These are phyloP conservation scores for Hippoglossus hippoglossus DNA, from an alignment of 2,797 vertebrate genomes.

Conservation along the genomic window DNA sequence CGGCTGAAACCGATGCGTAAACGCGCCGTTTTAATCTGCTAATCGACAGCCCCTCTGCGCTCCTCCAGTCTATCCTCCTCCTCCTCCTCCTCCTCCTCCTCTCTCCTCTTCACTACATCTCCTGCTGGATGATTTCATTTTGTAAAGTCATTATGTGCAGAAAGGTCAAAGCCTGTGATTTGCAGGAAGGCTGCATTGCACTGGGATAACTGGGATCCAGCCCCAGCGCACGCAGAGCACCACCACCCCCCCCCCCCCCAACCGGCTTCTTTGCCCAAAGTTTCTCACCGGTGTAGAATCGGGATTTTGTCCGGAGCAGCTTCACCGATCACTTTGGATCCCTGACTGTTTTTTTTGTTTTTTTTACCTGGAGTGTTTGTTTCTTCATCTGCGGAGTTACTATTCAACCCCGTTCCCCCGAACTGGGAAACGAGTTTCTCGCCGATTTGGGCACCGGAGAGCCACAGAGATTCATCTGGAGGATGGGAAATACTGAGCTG, in stretches of 20 bases:
- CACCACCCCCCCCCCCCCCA: background rate
- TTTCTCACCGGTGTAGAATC: conserved; percentile 72
- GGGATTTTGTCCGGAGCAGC: conserved; percentile 61
- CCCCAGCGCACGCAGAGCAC: conserved; percentile 8
- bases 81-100: conserved; percentile 12
- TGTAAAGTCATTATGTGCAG: conserved; percentile 74
- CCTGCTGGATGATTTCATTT: conserved; percentile 77
- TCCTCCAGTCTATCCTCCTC: conserved; percentile 32
- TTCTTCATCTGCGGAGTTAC: conserved; percentile 42
- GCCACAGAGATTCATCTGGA: conserved; percentile 49
- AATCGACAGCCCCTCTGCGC: conserved; percentile 62
- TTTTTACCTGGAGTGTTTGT: conserved; percentile 2
- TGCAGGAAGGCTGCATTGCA: conserved; percentile 59
- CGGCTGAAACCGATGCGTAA: conserved; percentile 51
- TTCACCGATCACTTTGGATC: conserved; percentile 41
- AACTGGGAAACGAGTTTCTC: conserved; percentile 72
- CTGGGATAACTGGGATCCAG: conserved; percentile 64
- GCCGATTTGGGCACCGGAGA: conserved; percentile 24
- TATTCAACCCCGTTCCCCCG: conserved; percentile 9
- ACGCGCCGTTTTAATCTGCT: conserved; percentile 49
- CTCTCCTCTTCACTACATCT: conserved; percentile 60
- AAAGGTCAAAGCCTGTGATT: conserved; percentile 71
- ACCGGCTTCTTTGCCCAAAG: conserved; percentile 67
- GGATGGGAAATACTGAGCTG: conserved; percentile 74
- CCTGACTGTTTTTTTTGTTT: conserved; percentile 15